Percentiles rank a stretch among this genome's conserved stretches.
Evolutionary conservation across 53 echinoderm and acorn worm genomes (phyloP).

Genomic region (Luidia sarsii): DNA sequence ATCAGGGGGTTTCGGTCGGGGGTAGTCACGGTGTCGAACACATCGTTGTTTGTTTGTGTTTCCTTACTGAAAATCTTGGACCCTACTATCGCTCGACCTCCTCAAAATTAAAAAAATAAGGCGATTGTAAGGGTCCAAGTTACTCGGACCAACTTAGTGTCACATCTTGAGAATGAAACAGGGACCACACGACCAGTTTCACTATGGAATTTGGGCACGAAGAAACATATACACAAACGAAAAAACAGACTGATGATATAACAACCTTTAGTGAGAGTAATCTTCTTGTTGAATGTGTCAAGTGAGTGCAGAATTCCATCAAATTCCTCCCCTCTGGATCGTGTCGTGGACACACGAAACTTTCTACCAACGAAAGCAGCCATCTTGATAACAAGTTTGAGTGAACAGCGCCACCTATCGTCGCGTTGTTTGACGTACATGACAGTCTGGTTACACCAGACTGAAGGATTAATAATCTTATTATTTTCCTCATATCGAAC

Average conservation of each 20-base stretch:
- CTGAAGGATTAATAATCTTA: too few species aligned
- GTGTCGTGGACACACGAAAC: conserved; percentile 32
- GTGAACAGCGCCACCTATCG: too few species aligned
- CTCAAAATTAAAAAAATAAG: too few species aligned
- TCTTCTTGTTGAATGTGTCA: conserved; percentile 39
- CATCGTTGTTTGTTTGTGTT: too few species aligned
- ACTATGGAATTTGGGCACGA: neutral
- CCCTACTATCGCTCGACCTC: too few species aligned
- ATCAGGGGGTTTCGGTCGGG: neutral
- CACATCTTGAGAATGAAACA: neutral
- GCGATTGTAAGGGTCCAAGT: too few species aligned
- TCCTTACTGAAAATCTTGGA: too few species aligned
- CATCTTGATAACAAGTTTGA: too few species aligned
- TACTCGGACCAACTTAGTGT: neutral
- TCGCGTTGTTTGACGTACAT: too few species aligned
- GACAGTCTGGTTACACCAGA: too few species aligned
- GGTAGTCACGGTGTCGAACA: neutral
- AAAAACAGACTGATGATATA: neutral
- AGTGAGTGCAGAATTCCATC: conserved; percentile 48
- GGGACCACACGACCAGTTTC: neutral
- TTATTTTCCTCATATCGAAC: too few species aligned
- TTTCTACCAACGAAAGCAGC: conserved; percentile 33
- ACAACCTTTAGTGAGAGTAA: conserved; percentile 51
- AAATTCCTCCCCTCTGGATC: conserved; percentile 33
- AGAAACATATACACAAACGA: neutral